These are phyloP conservation scores for Falco cherrug DNA, from an alignment of 2,797 vertebrate genomes.

Conservation along the genomic window DNA sequence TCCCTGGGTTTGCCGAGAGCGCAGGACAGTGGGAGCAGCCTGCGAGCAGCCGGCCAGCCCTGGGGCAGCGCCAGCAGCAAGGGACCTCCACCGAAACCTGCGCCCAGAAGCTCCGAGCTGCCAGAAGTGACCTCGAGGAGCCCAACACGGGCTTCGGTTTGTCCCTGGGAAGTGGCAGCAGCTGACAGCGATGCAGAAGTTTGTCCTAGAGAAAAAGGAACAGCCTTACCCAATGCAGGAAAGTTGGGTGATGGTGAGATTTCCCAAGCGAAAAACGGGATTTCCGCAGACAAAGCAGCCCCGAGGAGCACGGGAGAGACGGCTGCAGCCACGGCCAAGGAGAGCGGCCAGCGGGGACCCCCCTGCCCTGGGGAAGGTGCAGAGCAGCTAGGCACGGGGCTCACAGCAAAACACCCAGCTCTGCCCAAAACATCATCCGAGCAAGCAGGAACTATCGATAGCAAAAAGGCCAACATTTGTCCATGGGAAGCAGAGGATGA, in stretches of 20 bases:
- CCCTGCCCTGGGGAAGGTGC: slow-evolving; percentile 45
- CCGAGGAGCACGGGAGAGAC: not conserved
- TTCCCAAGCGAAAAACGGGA: not conserved
- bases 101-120: not conserved
- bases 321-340: slow-evolving; percentile 19
- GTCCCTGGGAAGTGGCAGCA: slow-evolving; percentile 78
- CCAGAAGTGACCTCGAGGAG: not conserved
- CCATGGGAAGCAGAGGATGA: slow-evolving; percentile 74
- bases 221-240: not conserved
- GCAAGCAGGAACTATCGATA: not conserved
- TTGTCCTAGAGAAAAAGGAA: slow-evolving; percentile 63
- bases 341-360: slow-evolving; percentile 43
- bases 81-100: not conserved
- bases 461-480: not conserved
- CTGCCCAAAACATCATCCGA: not conserved
- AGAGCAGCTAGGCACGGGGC: not conserved
- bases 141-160: slow-evolving; percentile 71
- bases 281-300: not conserved
- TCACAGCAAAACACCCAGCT: not conserved
- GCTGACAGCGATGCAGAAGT: slow-evolving; percentile 53
- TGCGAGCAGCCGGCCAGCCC: not conserved
- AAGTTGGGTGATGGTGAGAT: not conserved
- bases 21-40: slow-evolving; percentile 3
- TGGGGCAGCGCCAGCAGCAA: not conserved
- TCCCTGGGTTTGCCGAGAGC: not conserved